Percentiles rank a stretch among this genome's conserved stretches.
These are phyloP conservation scores for Sycophaga agraensis DNA, from an alignment of 1,140 invertebrate genomes.

Conservation along the genomic window DNA sequence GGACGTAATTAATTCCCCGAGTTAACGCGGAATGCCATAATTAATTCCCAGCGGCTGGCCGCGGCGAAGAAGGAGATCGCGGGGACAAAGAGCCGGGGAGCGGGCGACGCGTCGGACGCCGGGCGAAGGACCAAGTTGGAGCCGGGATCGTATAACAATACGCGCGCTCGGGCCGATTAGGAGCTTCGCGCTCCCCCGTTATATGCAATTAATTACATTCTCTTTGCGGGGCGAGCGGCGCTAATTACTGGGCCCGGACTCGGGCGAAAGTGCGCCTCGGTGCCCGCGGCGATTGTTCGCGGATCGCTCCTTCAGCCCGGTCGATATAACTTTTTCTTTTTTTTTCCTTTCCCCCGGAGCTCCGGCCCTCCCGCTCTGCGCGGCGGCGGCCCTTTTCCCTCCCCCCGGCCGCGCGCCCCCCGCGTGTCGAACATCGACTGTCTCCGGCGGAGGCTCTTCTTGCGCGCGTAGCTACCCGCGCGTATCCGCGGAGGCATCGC, in stretches of 20 bases:
- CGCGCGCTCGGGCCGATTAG: constrained; percentile 42
- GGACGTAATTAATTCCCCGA: constrained; percentile 50
- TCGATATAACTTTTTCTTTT: no score
- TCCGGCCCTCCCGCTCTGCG: no score
- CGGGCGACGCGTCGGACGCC: not conserved
- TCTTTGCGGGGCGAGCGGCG: constrained; percentile 38
- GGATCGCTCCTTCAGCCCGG: not conserved
- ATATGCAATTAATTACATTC: constrained; percentile 49
- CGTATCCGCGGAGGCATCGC: no score
- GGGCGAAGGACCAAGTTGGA: not conserved
- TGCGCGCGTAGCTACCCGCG: no score
- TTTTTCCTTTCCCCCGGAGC: not conserved
- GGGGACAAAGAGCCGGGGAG: not conserved
- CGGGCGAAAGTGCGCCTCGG: no score
- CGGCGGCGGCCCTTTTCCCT: no score
- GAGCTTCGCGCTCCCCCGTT: constrained; percentile 35
- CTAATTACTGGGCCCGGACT: constrained; percentile 32
- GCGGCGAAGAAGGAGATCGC: not conserved
- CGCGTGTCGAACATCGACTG: no score
- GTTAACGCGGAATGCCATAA: constrained; percentile 52
- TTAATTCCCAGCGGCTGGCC: constrained; percentile 48
- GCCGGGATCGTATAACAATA: constrained; percentile 38
- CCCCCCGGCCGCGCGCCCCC: no score
- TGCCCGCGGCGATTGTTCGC: no score
- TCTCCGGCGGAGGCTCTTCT: no score